Evolutionary conservation across 1,140 invertebrate species (phyloP).

Genomic region (Maconellicoccus hirsutus): DNA sequence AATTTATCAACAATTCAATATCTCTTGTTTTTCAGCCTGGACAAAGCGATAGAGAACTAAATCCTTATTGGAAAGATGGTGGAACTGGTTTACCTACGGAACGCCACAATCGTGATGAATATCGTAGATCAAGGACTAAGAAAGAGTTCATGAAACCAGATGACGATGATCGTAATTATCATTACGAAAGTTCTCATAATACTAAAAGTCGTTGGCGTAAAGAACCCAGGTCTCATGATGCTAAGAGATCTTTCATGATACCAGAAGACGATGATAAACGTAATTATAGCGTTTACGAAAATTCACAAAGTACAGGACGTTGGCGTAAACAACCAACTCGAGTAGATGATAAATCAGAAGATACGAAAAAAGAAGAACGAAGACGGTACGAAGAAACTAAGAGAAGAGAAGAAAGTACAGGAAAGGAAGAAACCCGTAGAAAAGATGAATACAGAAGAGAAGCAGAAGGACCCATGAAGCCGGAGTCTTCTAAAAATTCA

Average conservation of each 20-base stretch:
- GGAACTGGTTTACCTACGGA: slow-evolving; percentile 60
- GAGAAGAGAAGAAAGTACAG: too few relatives aligned
- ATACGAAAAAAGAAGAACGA: too few relatives aligned
- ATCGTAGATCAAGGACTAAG: neutral
- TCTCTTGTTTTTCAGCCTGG: slow-evolving; percentile 42
- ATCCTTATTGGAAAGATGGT: slow-evolving; percentile 86
- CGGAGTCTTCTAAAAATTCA: neutral
- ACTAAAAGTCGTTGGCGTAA: neutral
- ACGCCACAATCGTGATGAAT: neutral
- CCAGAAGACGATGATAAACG: neutral
- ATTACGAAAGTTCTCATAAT: neutral
- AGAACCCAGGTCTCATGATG: too few relatives aligned
- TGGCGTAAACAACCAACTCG: neutral
- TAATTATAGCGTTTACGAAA: neutral
- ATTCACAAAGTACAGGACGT: neutral
- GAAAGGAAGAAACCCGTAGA: too few relatives aligned
- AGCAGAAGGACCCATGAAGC: neutral
- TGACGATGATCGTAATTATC: neutral
- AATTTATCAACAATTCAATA: neutral
- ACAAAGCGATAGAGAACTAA: slow-evolving; percentile 63
- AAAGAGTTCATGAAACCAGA: neutral
- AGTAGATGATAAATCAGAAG: neutral
- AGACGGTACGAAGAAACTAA: too few relatives aligned
- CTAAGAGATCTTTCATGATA: neutral
- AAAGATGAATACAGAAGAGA: neutral